phyloP scores from a whole-genome alignment of 2,797 vertebrate genomes.

The Poecile montanus region DNA sequence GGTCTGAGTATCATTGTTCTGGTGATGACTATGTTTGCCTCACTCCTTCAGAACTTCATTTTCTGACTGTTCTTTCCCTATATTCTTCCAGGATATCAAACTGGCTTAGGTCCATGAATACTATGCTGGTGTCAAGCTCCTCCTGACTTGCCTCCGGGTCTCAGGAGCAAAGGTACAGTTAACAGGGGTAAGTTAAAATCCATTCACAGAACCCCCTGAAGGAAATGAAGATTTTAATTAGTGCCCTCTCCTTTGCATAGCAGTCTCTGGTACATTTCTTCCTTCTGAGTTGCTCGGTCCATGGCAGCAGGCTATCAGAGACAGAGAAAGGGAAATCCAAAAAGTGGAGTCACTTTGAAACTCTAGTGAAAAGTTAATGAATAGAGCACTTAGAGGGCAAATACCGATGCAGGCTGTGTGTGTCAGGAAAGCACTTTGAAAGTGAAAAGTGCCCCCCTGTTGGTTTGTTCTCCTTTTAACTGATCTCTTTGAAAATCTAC shows the following conservation, averaged over 20 bases:
- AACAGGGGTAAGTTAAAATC: slow-evolving; percentile 42
- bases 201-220: neutral
- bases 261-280: neutral
- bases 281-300: neutral
- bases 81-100: slow-evolving; percentile 37
- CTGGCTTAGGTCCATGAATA: neutral
- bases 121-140: neutral
- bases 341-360: slow-evolving; percentile 38
- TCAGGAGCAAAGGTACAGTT: slow-evolving; percentile 34
- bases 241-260: neutral
- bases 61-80: neutral
- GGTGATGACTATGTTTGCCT: neutral
- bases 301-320: neutral
- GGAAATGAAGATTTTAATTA: neutral
- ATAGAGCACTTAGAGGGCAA: neutral
- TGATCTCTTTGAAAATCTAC: slow-evolving; percentile 46
- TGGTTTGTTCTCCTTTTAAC: slow-evolving; percentile 48
- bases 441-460: neutral
- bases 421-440: slow-evolving; percentile 32
- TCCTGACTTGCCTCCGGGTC: slow-evolving; percentile 1
- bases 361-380: slow-evolving; percentile 18
- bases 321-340: neutral
- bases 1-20: neutral
- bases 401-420: neutral
- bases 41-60: neutral